These are phyloP conservation scores for Keiferia lycopersicella DNA, from an alignment of 2,888 invertebrate genomes.

Conservation along the genomic window DNA sequence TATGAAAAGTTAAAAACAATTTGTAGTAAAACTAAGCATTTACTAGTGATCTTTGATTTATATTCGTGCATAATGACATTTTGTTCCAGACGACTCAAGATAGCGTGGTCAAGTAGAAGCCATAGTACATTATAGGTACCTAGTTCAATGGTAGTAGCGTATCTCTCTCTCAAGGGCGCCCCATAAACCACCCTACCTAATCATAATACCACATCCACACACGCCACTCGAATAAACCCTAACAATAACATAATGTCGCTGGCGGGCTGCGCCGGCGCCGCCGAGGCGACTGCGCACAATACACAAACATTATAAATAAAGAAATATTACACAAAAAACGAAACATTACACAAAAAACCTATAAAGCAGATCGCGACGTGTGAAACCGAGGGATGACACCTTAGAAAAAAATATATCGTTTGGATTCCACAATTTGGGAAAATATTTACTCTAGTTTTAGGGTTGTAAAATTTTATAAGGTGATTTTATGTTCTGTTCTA, in stretches of 20 bases:
- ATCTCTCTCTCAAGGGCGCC: not conserved
- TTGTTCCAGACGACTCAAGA: no score
- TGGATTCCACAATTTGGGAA: constrained; percentile 13
- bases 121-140: no score
- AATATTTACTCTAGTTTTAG: constrained; percentile 1
- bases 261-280: constrained; percentile 71
- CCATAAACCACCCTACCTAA: not conserved
- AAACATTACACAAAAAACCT: not conserved
- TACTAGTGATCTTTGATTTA: no score
- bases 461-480: no score
- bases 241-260: constrained; percentile 70
- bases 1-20: no score
- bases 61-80: no score
- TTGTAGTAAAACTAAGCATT: no score
- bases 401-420: constrained; percentile 23
- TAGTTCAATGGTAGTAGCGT: no score
- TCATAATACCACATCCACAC: not conserved
- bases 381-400: constrained; percentile 70
- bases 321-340: constrained; percentile 47
- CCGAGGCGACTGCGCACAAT: constrained; percentile 51
- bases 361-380: constrained; percentile 67
- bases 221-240: constrained; percentile 28
- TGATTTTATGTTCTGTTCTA: no score
- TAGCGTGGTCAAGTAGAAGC: no score
- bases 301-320: constrained; percentile 18